Evolutionary conservation across 2,113 vertebrate genomes (phyloP).

Genomic region (Phalacrocorax brasilianus): DNA sequence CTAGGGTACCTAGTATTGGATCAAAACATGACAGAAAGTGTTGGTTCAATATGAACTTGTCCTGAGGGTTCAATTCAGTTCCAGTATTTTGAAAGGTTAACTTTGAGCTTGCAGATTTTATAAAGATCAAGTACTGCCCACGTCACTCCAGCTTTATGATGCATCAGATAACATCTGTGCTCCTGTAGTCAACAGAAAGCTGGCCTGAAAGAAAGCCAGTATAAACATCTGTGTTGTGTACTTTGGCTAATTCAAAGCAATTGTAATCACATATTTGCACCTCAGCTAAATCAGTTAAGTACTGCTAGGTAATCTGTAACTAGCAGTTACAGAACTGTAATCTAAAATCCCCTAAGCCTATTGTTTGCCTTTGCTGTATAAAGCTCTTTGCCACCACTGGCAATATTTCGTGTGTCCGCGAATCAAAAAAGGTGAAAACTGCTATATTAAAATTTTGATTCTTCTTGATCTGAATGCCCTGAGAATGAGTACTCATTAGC

Average conservation of each 20-base stretch:
- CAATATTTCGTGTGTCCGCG: background rate
- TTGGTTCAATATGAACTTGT: background rate
- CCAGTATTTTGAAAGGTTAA: background rate
- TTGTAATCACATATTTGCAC: background rate
- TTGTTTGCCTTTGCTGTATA: background rate
- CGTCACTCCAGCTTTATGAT: background rate
- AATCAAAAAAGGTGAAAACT: background rate
- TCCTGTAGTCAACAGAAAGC: background rate
- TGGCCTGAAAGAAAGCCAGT: background rate
- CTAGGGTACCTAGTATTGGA: background rate
- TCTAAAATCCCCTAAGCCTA: background rate
- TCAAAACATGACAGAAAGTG: background rate
- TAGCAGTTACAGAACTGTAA: background rate
- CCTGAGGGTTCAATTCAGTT: background rate
- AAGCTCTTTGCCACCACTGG: background rate
- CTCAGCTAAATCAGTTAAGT: background rate
- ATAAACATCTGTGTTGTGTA: background rate
- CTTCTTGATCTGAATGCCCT: background rate
- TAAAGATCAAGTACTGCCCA: background rate
- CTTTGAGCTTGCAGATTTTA: background rate
- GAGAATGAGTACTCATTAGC: background rate
- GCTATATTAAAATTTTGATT: background rate
- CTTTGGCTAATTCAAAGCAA: slow-evolving; percentile 15
- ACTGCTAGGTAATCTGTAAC: background rate
- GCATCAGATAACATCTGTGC: background rate